Base-by-base conservation (phyloP, 2,797 vertebrate species). In the Emydoidea blandingii region DNA sequence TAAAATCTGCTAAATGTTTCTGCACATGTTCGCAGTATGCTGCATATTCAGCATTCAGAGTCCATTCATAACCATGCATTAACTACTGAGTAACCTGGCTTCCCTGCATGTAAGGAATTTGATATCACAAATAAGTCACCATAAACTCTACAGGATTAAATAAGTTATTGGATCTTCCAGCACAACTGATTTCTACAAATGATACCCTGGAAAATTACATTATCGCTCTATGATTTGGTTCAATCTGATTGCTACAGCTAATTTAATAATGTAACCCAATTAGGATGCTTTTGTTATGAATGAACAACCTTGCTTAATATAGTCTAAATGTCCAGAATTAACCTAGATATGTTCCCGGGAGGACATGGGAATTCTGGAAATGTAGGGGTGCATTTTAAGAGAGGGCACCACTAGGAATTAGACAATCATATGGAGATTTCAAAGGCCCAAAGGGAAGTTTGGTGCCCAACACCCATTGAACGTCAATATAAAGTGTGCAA, bases 181-280 rank as follows among this genome's bases (percentile, higher is more conserved):
- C 92, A 92, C 92, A 97, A 97, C 95, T 95, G 91, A 90, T 96
- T 96, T 95, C 93, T 95, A 95, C 93, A 97, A 96, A 97, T 95
- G 95, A 96, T 97, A 93, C 86, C 92, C 95, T 93, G 90, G 93
- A 96, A 97, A 97, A 97, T 86, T 89, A 95, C 92, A 95, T 97
- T 97, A 97, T 97, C 37, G 2, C 94, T 91, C 90, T 81, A 88
- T 96, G 96, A 96, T 96, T 97, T 97, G 96, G 83, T 96, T 97
- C 97, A 97, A 97, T 97, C 92, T 96, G 95, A 98, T 97, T 97
- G 96, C 93, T 95, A 95, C 96, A 96, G 96, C 96, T 97, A 97
- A 97, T 97, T 93, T 79, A 97, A 97, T 97, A 96, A 98, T 0
- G 47, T 97, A 97, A 97, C 91, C 95, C 97, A 96, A 94, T 98